Evolutionary conservation across 2,797 vertebrate species (phyloP).

Genomic region (Pristis pectinata): DNA sequence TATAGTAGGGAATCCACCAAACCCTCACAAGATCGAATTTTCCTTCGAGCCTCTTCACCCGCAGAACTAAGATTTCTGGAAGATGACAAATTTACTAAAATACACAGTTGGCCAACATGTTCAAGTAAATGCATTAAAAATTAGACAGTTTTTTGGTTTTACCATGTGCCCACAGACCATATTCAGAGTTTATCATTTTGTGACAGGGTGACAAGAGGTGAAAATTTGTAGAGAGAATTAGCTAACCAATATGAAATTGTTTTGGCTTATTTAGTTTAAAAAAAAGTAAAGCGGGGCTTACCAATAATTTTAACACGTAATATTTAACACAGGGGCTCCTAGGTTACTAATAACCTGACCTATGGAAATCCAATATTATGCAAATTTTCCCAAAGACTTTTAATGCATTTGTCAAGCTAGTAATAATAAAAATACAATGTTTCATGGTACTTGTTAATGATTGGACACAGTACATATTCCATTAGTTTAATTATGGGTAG

Average conservation of each 20-base stretch:
- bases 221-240: not conserved
- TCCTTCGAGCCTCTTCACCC: constrained; percentile 89
- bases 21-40: constrained; percentile 89
- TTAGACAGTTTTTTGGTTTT: not conserved
- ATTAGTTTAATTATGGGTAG: too few species aligned
- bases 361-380: too few species aligned
- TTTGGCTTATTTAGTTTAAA: not conserved
- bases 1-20: constrained; percentile 89
- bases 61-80: constrained; percentile 91
- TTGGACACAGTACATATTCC: too few species aligned
- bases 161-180: not conserved
- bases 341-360: too few species aligned
- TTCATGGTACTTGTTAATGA: too few species aligned
- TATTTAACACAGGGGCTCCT: not conserved
- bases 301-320: not conserved
- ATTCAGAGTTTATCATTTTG: not conserved
- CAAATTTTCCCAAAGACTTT: too few species aligned
- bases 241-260: not conserved
- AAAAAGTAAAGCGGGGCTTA: too few species aligned
- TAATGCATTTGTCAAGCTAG: too few species aligned
- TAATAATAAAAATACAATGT: too few species aligned
- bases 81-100: not conserved
- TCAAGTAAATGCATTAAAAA: not conserved
- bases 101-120: not conserved
- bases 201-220: too few species aligned